Percentiles rank a stretch among this genome's conserved stretches.
phyloP scores from a whole-genome alignment of 2,888 invertebrate genomes.

The Unio pictorum region DNA sequence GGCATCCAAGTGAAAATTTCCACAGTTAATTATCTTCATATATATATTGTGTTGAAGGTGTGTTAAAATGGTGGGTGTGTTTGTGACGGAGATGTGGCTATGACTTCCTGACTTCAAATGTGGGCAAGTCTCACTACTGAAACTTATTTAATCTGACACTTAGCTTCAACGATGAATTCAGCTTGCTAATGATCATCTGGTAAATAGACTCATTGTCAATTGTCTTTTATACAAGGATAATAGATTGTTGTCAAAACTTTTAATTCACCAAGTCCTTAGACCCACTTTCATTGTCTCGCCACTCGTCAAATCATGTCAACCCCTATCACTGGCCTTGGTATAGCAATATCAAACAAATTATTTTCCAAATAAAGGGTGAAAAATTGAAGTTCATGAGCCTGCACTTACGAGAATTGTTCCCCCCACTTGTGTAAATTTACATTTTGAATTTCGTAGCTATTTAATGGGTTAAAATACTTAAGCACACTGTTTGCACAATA shows the following conservation, averaged over 20 bases:
- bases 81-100: too few relatives aligned
- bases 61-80: too few relatives aligned
- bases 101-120: too few relatives aligned
- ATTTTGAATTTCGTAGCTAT: constrained; percentile 23
- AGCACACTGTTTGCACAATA: constrained; percentile 26
- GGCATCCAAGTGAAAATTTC: too few relatives aligned
- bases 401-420: constrained; percentile 23
- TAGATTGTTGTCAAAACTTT: constrained; percentile 18
- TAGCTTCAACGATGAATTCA: too few relatives aligned
- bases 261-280: constrained; percentile 12
- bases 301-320: too few relatives aligned
- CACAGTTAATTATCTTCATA: too few relatives aligned
- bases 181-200: not conserved
- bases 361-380: constrained; percentile 23
- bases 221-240: constrained; percentile 15
- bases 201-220: constrained; percentile 23
- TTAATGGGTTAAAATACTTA: constrained; percentile 23
- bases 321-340: constrained; percentile 20
- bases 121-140: too few relatives aligned
- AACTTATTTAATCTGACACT: too few relatives aligned
- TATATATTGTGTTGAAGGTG: too few relatives aligned
- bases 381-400: constrained; percentile 20
- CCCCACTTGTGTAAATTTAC: constrained; percentile 27
- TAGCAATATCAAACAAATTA: constrained; percentile 28
- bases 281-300: constrained; percentile 26